Evolutionary conservation across 2,797 vertebrate species (phyloP), one percentile per base, ranked within the genome.

Genomic region (Champsocephalus gunnari): DNA sequence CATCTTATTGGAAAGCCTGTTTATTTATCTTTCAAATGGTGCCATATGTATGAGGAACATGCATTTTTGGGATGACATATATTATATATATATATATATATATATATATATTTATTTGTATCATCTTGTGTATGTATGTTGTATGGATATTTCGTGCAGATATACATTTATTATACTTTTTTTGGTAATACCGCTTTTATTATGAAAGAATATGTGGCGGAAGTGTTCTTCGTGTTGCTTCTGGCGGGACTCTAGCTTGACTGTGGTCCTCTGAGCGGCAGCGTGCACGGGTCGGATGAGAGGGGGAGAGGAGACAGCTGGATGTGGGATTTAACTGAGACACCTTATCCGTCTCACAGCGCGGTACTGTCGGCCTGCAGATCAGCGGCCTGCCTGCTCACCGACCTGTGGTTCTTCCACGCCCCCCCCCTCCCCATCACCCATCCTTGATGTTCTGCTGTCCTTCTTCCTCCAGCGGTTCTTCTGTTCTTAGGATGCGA

Each of bases 401-500:
- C 34, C 34, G 34, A 38, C 34, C 34, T 1, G 58, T 45, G 4
- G 41, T 21, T 43, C 34, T 38, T 38, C 8, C 34, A 38, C 34
- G 34, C 34, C 8, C 34, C 34, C 34, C 34, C 34, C 34, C 34
- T 7, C 34, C 34, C 34, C 34, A 6, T 9, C 8, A 38, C 34
- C 34, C 34, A 6, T 7, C 8, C 34, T 38, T 43, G 54, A 48
- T 3, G 44, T 10, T 5, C 43, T 24, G 24, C 60, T 51, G 71
- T 48, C 44, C 47, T 32, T 16, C 58, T 47, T 38, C 32, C 11
- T 67, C 21, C 44, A 56, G 28, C 48, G 21, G 3, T 17, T 19
- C 32, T 34, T 43, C 24, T 54, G 34, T 16, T 14, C 19, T 34
- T 17, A 71, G 74, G 76, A 77, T 77, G 83, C 75, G 66, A 24